Percentiles rank a stretch among this genome's conserved stretches.
Conservation (phyloP, 2,113 vertebrate species). For the Chamaetylas fuelleborni region DNA sequence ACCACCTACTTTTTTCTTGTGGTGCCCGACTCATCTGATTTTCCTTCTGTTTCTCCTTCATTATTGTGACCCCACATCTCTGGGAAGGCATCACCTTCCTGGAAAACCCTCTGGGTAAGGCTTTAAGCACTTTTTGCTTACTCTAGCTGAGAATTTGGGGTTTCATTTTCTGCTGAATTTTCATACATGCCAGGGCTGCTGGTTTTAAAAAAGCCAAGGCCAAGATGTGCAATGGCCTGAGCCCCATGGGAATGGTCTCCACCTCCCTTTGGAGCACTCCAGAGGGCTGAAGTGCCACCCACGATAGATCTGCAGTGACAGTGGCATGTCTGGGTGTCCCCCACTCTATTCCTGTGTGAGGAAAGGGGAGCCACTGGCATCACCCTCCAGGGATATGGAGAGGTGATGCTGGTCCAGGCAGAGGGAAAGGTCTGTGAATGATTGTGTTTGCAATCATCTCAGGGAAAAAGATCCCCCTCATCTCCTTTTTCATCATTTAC, state of each 20-base stretch:
- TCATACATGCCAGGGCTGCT: fast-evolving
- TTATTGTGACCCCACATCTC: fast-evolving
- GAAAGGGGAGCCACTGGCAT: neutral
- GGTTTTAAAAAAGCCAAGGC: neutral
- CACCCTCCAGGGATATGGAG: neutral
- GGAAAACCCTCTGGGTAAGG: neutral
- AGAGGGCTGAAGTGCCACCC: neutral
- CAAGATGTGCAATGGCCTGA: neutral
- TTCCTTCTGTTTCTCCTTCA: neutral
- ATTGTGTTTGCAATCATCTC: neutral
- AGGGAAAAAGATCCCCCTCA: neutral
- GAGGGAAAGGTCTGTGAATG: neutral
- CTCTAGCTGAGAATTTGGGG: neutral
- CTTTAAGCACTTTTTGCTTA: neutral
- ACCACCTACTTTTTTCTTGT: neutral
- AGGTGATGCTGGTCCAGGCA: neutral
- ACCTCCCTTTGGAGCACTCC: neutral
- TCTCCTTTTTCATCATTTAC: slow-evolving; percentile 56
- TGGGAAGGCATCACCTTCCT: neutral
- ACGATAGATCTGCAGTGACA: neutral
- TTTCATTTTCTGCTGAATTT: neutral
- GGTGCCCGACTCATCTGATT: neutral
- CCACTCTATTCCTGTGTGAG: neutral
- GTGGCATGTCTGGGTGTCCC: neutral
- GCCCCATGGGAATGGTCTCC: neutral